Evolutionary conservation across 2,888 invertebrate species (phyloP).

Genomic region (Leptopilina drosophilae): DNA sequence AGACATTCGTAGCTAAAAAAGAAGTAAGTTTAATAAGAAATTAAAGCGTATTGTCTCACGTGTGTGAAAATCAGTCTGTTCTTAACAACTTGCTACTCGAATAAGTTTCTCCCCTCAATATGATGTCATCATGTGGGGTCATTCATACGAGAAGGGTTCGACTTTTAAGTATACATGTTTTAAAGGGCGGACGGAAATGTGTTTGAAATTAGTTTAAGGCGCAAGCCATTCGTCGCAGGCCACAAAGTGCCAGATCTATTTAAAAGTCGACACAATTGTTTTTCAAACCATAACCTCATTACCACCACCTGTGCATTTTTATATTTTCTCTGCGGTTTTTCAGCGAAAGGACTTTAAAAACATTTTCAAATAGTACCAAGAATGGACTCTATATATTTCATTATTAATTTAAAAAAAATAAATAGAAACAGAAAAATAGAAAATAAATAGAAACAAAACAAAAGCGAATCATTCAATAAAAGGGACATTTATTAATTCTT

Average conservation of each 20-base stretch:
- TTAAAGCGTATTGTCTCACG: neutral
- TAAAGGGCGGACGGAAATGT: conserved; percentile 53
- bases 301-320: neutral
- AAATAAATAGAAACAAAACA: neutral
- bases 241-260: conserved; percentile 16
- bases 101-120: conserved; percentile 49
- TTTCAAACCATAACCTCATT: neutral
- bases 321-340: neutral
- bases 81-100: conserved; percentile 45
- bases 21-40: neutral
- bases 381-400: too few species aligned
- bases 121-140: conserved; percentile 52
- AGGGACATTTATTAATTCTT: neutral
- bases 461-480: neutral
- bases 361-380: too few species aligned
- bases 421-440: too few species aligned
- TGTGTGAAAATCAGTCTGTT: conserved; percentile 40
- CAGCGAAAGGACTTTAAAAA: neutral
- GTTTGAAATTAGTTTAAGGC: conserved; percentile 47
- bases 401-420: too few species aligned
- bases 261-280: neutral
- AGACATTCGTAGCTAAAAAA: too few species aligned
- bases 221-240: neutral
- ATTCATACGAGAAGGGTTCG: conserved; percentile 46
- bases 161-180: conserved; percentile 44